Evolutionary conservation across 2,888 invertebrate genomes (phyloP), one percentile per base, ranked within the genome.

Genomic region (Suillia variegata): DNA sequence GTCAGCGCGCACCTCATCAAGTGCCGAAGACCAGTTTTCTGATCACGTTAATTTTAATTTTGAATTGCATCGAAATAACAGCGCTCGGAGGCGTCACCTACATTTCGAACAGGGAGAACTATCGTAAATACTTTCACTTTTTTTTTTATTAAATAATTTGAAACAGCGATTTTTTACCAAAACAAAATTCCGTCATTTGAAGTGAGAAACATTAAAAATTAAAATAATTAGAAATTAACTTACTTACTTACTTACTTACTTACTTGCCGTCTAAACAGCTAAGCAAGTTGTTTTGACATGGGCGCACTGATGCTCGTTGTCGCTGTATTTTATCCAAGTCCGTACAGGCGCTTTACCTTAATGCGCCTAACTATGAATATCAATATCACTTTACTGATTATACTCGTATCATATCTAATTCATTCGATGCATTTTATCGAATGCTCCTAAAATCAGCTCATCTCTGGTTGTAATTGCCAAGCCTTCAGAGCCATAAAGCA

Each of bases 101-200:
- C 80, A 91, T 96, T 79, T 94, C 95, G 64, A 96, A 96, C 84
- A 88, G 90, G 79, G 96, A 96, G 84, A 96, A 96, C 81, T 96
- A 96, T 85, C 93, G 96, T 96, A 85, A 91, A 93, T 88, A 71
- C n/a, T 13, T 12, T 12, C n/a, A 13, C n/a, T n/a, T n/a, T n/a
- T n/a, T n/a, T n/a, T n/a, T 17, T 13, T 10, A 17, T 59, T 42
- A n/a, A 15, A 15, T 42, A 42, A 62, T 38, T 26, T 12, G 47
- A 34, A 54, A 61, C n/a, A 18, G n/a, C n/a, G 20, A 5, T 47
- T 12, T 8, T 15, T 47, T 15, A 15, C 12, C 47, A 47, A 47
- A n/a, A n/a, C n/a, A n/a, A n/a, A n/a, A n/a, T 5, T 15, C 15
- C 38, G 26, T 48, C 2, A 15, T 48, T 26, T 5, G 26, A 26